A percentile compares a stretch with the other conserved stretches of the same genome.
Conservation (phyloP, 2,113 vertebrate genomes). For the Dicentrarchus labrax region DNA sequence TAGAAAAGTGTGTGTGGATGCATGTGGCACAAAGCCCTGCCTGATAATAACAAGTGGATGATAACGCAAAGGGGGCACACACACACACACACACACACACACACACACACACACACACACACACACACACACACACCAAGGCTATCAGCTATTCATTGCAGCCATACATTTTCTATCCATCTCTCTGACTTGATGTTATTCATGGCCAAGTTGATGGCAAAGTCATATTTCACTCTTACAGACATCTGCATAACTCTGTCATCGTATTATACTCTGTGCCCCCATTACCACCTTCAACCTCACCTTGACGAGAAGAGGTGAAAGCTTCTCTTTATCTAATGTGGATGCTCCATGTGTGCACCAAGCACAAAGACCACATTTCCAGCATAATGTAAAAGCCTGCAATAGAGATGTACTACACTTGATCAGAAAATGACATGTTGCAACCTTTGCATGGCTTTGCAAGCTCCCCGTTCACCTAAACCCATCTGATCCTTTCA, state of each 20-base stretch:
- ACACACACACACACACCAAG: slow-evolving; percentile 27
- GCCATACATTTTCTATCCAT: slow-evolving; percentile 39
- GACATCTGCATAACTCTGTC: slow-evolving; percentile 44
- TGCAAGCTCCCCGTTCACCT: slow-evolving; percentile 29
- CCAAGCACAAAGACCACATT: not conserved
- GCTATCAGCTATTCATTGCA: slow-evolving; percentile 14
- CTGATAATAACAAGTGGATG: slow-evolving; percentile 23
- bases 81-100: slow-evolving; percentile 10
- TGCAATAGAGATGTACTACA: not conserved
- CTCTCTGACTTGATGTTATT: slow-evolving; percentile 44
- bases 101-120: slow-evolving; percentile 17
- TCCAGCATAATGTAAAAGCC: not conserved
- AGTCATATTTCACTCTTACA: slow-evolving; percentile 40
- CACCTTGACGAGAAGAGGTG: slow-evolving; percentile 14
- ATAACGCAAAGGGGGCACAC: slow-evolving; percentile 22
- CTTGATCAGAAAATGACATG: slow-evolving; percentile 24
- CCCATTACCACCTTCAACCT: slow-evolving; percentile 24
- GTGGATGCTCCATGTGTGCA: not conserved
- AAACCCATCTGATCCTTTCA: slow-evolving; percentile 67
- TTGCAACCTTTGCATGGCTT: slow-evolving; percentile 40
- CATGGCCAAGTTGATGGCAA: slow-evolving; percentile 25
- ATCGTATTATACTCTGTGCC: not conserved
- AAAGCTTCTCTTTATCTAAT: slow-evolving; percentile 31
- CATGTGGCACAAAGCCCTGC: slow-evolving; percentile 15
- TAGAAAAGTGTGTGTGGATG: slow-evolving; percentile 27